Evolutionary conservation across 2,113 vertebrate genomes (phyloP), one percentile per base, ranked within the genome.

Genomic region (Lonchura striata): DNA sequence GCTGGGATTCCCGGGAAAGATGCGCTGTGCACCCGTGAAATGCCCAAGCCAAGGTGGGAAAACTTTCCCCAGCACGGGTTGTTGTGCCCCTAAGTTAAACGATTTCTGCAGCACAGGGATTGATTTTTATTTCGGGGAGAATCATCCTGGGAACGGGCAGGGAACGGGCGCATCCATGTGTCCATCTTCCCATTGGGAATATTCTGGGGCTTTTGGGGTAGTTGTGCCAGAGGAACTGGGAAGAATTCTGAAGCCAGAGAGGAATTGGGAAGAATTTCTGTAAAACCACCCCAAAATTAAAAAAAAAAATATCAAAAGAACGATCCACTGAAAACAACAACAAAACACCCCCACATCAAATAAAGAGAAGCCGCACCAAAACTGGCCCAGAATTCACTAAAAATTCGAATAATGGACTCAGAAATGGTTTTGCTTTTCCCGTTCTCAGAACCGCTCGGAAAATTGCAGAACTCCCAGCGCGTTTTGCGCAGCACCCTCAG

Each of bases 381-480:
- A 24, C 0, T 10, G 42, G 8, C 2, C 2, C 5, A 39, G 64
- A 80, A 35, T 18, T n/a, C 37, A 3, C 3, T 14, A 54, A 70
- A 50, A 76, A 80, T 16, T 54, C 25, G 3, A 30, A 12, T 14
- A 35, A 80, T 11, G 31, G 88, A 28, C 30, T 7, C 27, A 80
- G 37, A 63, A 80, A 35, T 10, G 5, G 6, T 63, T 84, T 74
- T 50, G 54, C 21, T 66, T 92, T 85, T 82, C 61, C 52, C 3
- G 13, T 52, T 75, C 49, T 41, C 59, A 24, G 41, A 22, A 30
- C 12, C 9, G 0, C 31, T 35, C 1, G 0, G 10, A 33, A 50
- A 60, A 30, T 6, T 6, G 0, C 13, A 41, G 59, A 74, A 20
- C 3, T 1, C 8, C 7, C 60, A 20, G 33, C 1, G 19, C 13